phyloP scores from a whole-genome alignment of 2,113 vertebrate genomes.

The Chloroceryle aenea region DNA sequence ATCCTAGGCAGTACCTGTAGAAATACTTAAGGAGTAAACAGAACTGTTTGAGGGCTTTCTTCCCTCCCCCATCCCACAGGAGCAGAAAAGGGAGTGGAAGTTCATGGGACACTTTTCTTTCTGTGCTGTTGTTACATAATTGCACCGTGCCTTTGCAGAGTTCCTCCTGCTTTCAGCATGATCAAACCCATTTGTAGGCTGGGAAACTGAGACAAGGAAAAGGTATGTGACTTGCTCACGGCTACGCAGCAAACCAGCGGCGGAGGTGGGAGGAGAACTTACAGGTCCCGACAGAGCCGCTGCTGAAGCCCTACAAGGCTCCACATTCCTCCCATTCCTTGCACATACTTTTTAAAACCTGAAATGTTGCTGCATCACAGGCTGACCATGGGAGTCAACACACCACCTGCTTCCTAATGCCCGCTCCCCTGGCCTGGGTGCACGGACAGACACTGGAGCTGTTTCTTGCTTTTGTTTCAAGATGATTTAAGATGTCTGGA shows the following conservation, averaged over 20 bases:
- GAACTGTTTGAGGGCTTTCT: neutral
- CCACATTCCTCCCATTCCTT: slow-evolving; percentile 41
- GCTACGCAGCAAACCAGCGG: neutral
- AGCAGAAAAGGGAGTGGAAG: neutral
- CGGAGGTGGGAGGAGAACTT: neutral
- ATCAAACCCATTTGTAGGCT: neutral
- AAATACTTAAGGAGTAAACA: neutral
- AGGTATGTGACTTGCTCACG: slow-evolving; percentile 33
- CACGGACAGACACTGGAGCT: neutral
- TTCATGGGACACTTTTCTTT: neutral
- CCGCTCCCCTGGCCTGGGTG: accelerated
- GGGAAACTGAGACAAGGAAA: neutral
- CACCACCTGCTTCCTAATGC: neutral
- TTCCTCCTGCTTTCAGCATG: neutral
- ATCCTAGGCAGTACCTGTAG: neutral
- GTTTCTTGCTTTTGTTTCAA: neutral
- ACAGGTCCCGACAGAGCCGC: neutral
- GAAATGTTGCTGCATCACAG: slow-evolving; percentile 18
- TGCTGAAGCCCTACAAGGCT: neutral
- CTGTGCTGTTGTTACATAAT: slow-evolving; percentile 13
- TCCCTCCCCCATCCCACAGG: neutral
- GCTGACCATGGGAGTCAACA: neutral
- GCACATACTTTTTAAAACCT: neutral
- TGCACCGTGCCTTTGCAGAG: neutral
- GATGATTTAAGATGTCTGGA: slow-evolving; percentile 7